A percentile compares a stretch with the other conserved stretches of the same genome.
Evolutionary conservation across 30 jellyfish, hydroid and myxozoan genomes (phyloP).

Genomic region (Clytia hemisphaerica): DNA sequence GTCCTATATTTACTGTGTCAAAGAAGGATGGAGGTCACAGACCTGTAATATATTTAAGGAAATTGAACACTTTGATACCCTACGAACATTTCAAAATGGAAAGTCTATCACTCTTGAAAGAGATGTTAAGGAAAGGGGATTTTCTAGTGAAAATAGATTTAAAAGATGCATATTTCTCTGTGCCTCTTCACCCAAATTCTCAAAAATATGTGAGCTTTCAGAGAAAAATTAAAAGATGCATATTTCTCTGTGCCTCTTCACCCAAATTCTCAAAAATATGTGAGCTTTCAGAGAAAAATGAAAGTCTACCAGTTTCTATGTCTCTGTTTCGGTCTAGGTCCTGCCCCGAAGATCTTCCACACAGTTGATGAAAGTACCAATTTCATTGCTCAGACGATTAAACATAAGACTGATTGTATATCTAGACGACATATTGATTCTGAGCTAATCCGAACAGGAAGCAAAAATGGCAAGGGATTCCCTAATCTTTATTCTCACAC

Average conservation of each 20-base stretch:
- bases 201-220: too few relatives aligned
- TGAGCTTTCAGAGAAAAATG: neutral
- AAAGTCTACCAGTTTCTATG: neutral
- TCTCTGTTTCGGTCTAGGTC: neutral
- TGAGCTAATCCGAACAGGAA: neutral
- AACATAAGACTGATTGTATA: neutral
- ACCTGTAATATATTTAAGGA: neutral
- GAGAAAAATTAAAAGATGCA: too few relatives aligned
- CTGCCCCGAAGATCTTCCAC: conserved; percentile 3
- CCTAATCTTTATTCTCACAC: neutral
- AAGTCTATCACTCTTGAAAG: neutral
- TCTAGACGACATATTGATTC: neutral
- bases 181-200: too few relatives aligned
- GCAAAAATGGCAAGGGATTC: neutral
- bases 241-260: too few relatives aligned
- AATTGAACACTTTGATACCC: neutral
- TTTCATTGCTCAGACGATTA: neutral
- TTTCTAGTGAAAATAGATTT: too few relatives aligned
- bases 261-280: too few relatives aligned
- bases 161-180: too few relatives aligned
- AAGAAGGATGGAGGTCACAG: too few relatives aligned
- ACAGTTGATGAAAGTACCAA: neutral
- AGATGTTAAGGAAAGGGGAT: neutral
- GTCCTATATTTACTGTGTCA: too few relatives aligned
- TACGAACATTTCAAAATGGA: conserved; percentile 9